Evolutionary conservation across 2,113 vertebrate genomes (phyloP).

Genomic region (Muscicapa adusta): DNA sequence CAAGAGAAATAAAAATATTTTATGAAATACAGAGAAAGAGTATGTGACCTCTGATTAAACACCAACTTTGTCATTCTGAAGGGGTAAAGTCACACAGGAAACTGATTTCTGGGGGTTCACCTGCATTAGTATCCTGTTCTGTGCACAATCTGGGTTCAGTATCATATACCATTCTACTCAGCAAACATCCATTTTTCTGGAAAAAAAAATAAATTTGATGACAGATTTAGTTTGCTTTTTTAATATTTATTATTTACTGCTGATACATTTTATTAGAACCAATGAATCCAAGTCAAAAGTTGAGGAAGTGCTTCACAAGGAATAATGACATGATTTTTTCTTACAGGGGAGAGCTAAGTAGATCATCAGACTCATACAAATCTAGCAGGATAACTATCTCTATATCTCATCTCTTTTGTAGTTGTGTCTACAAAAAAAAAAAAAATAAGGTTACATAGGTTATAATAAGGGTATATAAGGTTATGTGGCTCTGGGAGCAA

Average conservation of each 20-base stretch:
- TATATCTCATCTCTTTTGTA: too few species aligned
- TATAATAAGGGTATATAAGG: background rate
- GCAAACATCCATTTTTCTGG: background rate
- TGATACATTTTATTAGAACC: background rate
- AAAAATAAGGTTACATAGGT: background rate
- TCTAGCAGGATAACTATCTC: background rate
- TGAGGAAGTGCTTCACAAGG: background rate
- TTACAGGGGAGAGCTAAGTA: background rate
- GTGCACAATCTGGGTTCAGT: background rate
- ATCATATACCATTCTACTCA: background rate
- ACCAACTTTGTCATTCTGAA: background rate
- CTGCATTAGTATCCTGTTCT: background rate
- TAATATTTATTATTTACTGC: background rate
- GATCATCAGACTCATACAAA: background rate
- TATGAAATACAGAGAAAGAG: background rate
- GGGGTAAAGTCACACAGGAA: background rate
- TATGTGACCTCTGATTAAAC: background rate
- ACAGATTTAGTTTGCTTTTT: background rate
- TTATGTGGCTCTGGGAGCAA: background rate
- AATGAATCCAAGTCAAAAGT: background rate
- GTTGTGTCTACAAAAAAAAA: background rate
- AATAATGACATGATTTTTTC: background rate
- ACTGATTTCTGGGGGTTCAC: background rate
- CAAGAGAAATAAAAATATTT: background rate
- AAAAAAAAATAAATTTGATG: background rate